Evolutionary conservation across 2,797 vertebrate species (phyloP).

Genomic region (Australoheros facetus): DNA sequence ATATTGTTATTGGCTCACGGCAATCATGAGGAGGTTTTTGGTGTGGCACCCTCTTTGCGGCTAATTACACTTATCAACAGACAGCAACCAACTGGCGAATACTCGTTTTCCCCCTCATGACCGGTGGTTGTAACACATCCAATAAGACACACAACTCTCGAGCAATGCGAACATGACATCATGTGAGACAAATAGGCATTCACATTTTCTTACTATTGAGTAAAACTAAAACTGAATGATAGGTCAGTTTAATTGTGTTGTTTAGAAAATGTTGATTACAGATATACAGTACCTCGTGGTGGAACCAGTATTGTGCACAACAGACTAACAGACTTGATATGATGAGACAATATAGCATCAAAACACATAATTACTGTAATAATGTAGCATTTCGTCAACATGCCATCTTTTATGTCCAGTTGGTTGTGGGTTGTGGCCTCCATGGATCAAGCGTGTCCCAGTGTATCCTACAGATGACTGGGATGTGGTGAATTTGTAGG

Average conservation of each 20-base stretch:
- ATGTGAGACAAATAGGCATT: neutral
- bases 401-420: neutral
- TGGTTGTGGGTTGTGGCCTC: neutral
- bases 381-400: neutral
- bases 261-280: neutral
- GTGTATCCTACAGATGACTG: neutral
- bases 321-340: neutral
- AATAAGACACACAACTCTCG: neutral
- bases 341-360: neutral
- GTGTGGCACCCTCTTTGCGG: neutral
- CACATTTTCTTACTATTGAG: neutral
- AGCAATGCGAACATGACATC: neutral
- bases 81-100: neutral
- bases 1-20: neutral
- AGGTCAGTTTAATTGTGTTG: neutral
- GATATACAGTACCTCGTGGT: too few species aligned
- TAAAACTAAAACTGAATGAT: neutral
- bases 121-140: neutral
- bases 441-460: neutral
- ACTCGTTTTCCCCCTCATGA: neutral
- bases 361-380: neutral
- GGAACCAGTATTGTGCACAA: neutral
- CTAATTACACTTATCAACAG: neutral
- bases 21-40: neutral
- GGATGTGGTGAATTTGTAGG: neutral